Evolutionary conservation across 2,888 invertebrate genomes (phyloP).

Genomic region (Acholoe squamosa): DNA sequence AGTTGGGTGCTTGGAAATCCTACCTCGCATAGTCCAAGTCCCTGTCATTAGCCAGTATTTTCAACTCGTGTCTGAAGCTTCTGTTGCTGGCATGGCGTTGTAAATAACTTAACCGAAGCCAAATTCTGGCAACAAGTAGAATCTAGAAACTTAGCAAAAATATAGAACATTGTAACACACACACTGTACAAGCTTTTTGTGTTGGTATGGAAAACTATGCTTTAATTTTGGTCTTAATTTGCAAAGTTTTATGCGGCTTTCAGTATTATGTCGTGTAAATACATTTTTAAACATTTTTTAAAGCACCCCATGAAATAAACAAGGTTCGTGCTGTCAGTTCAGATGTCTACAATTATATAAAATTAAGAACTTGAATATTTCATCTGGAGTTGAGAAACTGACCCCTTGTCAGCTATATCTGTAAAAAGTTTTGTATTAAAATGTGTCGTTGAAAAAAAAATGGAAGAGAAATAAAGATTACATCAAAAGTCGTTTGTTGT

Average conservation of each 20-base stretch:
- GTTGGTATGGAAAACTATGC: slow-evolving; percentile 37
- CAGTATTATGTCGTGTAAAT: slow-evolving; percentile 58
- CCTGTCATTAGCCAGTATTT: slow-evolving; percentile 28
- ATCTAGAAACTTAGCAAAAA: slow-evolving; percentile 53
- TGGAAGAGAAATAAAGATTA: slow-evolving; percentile 57
- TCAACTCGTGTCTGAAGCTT: slow-evolving; percentile 24
- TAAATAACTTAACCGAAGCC: neutral
- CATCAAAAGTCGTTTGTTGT: neutral
- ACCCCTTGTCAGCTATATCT: slow-evolving; percentile 59
- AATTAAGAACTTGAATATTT: slow-evolving; percentile 50
- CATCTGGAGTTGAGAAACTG: slow-evolving; percentile 17
- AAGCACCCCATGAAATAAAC: neutral
- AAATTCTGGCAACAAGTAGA: slow-evolving; percentile 46
- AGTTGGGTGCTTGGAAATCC: neutral
- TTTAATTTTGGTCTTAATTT: slow-evolving; percentile 13
- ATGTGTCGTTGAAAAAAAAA: slow-evolving; percentile 60
- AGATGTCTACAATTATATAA: slow-evolving; percentile 1
- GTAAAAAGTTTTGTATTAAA: slow-evolving; percentile 54
- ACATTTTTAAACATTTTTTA: slow-evolving; percentile 17
- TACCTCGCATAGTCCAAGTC: slow-evolving; percentile 32
- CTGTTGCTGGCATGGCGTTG: slow-evolving; percentile 28
- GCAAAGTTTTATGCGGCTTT: slow-evolving; percentile 50
- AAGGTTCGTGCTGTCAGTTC: slow-evolving; percentile 47
- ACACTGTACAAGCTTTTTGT: slow-evolving; percentile 50
- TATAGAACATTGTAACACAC: slow-evolving; percentile 36